Evolutionary conservation across 1,140 invertebrate genomes (phyloP).

Genomic region (Meloidogyne hapla): DNA sequence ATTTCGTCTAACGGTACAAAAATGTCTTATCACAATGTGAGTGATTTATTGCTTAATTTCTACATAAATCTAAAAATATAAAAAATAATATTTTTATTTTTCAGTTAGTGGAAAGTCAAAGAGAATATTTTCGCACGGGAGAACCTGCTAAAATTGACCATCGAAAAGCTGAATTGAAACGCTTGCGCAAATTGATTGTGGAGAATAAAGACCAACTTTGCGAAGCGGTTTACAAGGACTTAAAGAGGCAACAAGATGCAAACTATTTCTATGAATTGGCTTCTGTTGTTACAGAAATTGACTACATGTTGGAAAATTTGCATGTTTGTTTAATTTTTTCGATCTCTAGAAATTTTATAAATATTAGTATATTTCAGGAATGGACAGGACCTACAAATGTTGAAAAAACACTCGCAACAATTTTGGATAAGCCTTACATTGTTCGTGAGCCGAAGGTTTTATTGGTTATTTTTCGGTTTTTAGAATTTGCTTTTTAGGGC

Average conservation of each 20-base stretch:
- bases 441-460: conserved; percentile 39
- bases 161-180: conserved; percentile 30
- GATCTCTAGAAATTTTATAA: neutral
- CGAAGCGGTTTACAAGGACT: conserved; percentile 58
- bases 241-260: conserved; percentile 40
- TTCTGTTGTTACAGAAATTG: conserved; percentile 52
- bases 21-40: neutral
- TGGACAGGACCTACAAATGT: conserved; percentile 39
- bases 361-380: conserved; percentile 10
- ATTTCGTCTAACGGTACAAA: neutral
- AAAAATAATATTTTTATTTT: neutral
- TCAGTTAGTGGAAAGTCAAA: conserved; percentile 38
- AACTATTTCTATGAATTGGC: conserved; percentile 50
- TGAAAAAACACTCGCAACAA: conserved; percentile 39
- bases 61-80: neutral
- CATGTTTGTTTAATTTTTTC: conserved; percentile 11
- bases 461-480: conserved; percentile 12
- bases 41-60: neutral
- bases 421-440: conserved; percentile 43
- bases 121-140: conserved; percentile 42
- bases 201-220: conserved; percentile 26
- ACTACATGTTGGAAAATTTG: conserved; percentile 47
- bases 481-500: conserved; percentile 22
- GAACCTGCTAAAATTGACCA: conserved; percentile 16
- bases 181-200: conserved; percentile 28